Base-by-base conservation (phyloP, 2,888 invertebrate species). In the Zonitis immaculata region DNA sequence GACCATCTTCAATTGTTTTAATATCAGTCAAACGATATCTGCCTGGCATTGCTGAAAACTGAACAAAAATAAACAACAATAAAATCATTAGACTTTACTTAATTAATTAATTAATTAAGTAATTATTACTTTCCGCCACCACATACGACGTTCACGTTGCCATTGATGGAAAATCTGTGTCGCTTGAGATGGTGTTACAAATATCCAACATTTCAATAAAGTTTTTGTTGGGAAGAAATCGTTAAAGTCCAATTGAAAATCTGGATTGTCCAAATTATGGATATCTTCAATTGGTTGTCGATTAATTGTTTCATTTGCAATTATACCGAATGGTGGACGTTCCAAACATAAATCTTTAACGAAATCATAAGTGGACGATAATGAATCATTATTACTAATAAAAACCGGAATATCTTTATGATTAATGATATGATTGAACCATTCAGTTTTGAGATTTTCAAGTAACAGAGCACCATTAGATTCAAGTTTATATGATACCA, bases 71-170 rank as follows among this genome's bases (percentile, higher is more conserved):
- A n/a, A n/a, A n/a, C n/a, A n/a, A n/a, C n/a, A n/a, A n/a, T n/a
- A n/a, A n/a, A n/a, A n/a, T n/a, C n/a, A n/a, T n/a, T n/a, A n/a
- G n/a, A n/a, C n/a, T n/a, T n/a, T n/a, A n/a, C n/a, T n/a, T n/a
- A n/a, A n/a, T n/a, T n/a, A n/a, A n/a, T n/a, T n/a, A n/a, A n/a
- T n/a, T n/a, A n/a, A n/a, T n/a, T n/a, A n/a, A n/a, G n/a, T n/a
- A 28, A 28, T 28, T n/a, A 66, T 65, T 59, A 87, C 83, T 72
- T 86, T 88, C 75, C 90, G 85, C 91, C 91, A 92, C 91, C 91
- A 92, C 63, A 86, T 84, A 70, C 88, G 88, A 51, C 90, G 80
- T 66, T 88, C 86, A 56, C 86, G 80, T 68, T 90, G 90, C 78
- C 87, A 85, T 62, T 85, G 84, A 66, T 87, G 83, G 70, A 88